A percentile compares a stretch with the other conserved stretches of the same genome.
Evolutionary conservation across 1,140 invertebrate genomes (phyloP).

Genomic region (Eufriesea mexicana): DNA sequence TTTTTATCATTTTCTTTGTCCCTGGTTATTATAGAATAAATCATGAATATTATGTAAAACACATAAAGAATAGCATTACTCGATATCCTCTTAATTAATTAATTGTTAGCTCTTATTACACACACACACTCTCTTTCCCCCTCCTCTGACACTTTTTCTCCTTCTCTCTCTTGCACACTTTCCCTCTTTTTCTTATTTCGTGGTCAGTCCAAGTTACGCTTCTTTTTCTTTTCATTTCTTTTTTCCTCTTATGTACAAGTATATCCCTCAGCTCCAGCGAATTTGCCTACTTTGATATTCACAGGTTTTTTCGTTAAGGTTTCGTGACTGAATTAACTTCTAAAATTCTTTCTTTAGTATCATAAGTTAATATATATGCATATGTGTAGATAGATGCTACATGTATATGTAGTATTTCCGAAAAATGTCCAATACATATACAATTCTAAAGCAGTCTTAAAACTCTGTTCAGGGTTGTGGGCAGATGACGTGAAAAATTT

Average conservation of each 20-base stretch:
- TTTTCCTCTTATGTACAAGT: constrained; percentile 63
- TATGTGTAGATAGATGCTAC: constrained; percentile 56
- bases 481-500: constrained; percentile 49
- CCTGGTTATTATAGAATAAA: constrained; percentile 70
- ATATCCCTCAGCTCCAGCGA: constrained; percentile 69
- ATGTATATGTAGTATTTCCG: constrained; percentile 48
- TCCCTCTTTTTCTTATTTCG: constrained; percentile 46
- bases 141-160: constrained; percentile 32
- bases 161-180: constrained; percentile 15
- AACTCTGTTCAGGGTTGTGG: constrained; percentile 57
- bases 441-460: constrained; percentile 66
- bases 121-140: constrained; percentile 34
- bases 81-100: constrained; percentile 70
- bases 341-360: constrained; percentile 25
- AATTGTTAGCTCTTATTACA: constrained; percentile 72
- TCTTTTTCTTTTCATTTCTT: constrained; percentile 33
- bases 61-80: constrained; percentile 74
- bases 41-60: constrained; percentile 75
- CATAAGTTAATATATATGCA: constrained; percentile 66
- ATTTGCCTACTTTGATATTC: constrained; percentile 67
- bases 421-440: constrained; percentile 62
- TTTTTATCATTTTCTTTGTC: constrained; percentile 66
- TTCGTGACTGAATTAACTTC: constrained; percentile 49
- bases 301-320: constrained; percentile 49
- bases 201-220: constrained; percentile 69